A percentile compares a stretch with the other conserved stretches of the same genome.
phyloP scores from a whole-genome alignment of 1,140 invertebrate genomes.

The Drosophila kurseongensis region DNA sequence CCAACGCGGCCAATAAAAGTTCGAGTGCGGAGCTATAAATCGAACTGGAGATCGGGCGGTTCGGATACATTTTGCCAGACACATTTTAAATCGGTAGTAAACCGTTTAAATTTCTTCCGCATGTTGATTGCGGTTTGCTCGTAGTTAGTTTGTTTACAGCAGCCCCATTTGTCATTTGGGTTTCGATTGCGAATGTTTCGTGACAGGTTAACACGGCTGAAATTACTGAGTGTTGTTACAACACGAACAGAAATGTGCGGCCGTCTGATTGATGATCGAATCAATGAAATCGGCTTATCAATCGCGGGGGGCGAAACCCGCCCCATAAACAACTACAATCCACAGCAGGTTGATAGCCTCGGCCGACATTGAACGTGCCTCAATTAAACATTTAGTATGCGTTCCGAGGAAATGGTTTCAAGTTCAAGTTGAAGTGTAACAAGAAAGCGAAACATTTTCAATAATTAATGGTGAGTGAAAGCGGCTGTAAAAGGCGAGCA shows the following conservation, averaged over 20 bases:
- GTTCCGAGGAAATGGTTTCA: conserved; percentile 63
- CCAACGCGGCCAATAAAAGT: conserved; percentile 1
- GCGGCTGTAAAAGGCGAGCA: conserved; percentile 45
- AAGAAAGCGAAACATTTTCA: conserved; percentile 52
- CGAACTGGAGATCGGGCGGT: conserved; percentile 1
- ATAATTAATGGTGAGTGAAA: conserved; percentile 46
- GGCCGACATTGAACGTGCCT: conserved; percentile 52
- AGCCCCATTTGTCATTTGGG: conserved; percentile 36
- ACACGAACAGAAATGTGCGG: conserved; percentile 36
- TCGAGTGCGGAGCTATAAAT: conserved; percentile 20
- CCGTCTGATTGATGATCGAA: conserved; percentile 50
- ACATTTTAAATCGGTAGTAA: conserved; percentile 25
- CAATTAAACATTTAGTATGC: conserved; percentile 56
- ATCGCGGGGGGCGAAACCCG: conserved; percentile 8
- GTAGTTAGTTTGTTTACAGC: conserved; percentile 37
- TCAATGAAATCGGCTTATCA: conserved; percentile 48
- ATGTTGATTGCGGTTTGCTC: conserved; percentile 24
- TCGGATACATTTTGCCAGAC: conserved; percentile 12
- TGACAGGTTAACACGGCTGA: conserved; percentile 36
- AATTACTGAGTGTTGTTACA: conserved; percentile 24
- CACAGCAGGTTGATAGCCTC: conserved; percentile 65
- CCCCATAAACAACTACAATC: conserved; percentile 15
- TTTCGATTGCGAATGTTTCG: conserved; percentile 28
- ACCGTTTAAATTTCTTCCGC: conserved; percentile 42
- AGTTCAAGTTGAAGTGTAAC: conserved; percentile 71